These are phyloP conservation scores for Cinclus mexicanus DNA, from an alignment of 2,113 vertebrate genomes.

Conservation along the genomic window DNA sequence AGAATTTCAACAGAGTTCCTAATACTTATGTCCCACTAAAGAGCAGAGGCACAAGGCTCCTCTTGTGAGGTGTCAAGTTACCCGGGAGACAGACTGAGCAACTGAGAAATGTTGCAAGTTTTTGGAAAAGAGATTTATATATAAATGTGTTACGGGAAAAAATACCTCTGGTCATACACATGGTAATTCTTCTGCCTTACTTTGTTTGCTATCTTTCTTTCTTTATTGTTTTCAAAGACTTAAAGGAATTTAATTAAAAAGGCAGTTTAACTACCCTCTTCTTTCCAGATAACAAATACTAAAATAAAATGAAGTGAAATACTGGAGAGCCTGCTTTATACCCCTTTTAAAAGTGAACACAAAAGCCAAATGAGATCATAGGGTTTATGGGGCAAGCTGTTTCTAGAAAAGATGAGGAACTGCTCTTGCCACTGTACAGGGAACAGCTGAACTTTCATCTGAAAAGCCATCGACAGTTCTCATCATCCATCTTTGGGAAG, in stretches of 20 bases:
- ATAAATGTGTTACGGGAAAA: constrained; percentile 51
- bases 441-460: background rate
- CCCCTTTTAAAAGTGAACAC: constrained; percentile 25
- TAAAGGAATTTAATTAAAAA: constrained; percentile 68
- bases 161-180: constrained; percentile 47
- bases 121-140: constrained; percentile 62
- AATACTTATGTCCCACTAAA: background rate
- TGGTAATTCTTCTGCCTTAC: constrained; percentile 51
- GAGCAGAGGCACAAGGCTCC: constrained; percentile 45
- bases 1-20: background rate
- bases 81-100: constrained; percentile 60
- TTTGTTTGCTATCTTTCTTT: constrained; percentile 53
- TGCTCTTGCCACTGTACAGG: background rate
- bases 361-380: constrained; percentile 62
- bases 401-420: constrained; percentile 20
- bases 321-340: constrained; percentile 28
- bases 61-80: constrained; percentile 58
- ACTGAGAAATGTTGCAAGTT: constrained; percentile 52
- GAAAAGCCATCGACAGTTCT: background rate
- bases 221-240: constrained; percentile 58
- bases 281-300: constrained; percentile 48
- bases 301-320: constrained; percentile 51
- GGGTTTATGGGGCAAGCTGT: background rate
- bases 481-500: background rate
- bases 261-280: constrained; percentile 54